A percentile compares a stretch with the other conserved stretches of the same genome.
Evolutionary conservation across 2,113 vertebrate species (phyloP).

Genomic region (Caloenas nicobarica): DNA sequence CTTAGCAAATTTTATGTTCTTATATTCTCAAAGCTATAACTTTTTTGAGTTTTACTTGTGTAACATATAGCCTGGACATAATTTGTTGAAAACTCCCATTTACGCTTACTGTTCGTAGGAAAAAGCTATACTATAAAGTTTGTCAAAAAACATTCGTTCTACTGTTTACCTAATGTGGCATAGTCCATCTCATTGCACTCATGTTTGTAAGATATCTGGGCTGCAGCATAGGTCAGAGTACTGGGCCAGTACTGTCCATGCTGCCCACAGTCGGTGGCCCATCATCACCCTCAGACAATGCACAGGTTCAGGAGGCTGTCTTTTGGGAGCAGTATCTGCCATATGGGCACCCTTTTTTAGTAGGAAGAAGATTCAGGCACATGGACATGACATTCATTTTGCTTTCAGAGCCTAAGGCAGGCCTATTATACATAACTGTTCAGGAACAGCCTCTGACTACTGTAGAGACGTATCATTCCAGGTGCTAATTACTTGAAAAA

Average conservation of each 20-base stretch:
- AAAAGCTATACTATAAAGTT: background rate
- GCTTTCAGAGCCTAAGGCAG: background rate
- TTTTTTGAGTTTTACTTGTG: background rate
- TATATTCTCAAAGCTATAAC: background rate
- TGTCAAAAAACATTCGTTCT: background rate
- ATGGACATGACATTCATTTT: background rate
- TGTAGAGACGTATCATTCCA: background rate
- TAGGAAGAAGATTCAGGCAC: background rate
- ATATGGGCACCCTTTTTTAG: background rate
- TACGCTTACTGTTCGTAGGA: background rate
- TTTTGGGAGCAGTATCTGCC: background rate
- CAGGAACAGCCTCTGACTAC: background rate
- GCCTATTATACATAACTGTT: background rate
- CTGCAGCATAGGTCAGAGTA: background rate
- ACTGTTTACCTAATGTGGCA: background rate
- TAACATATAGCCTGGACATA: background rate
- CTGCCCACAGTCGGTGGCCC: background rate
- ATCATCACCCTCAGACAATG: background rate
- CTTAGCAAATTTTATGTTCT: background rate
- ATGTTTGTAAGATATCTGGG: background rate
- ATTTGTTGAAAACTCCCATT: background rate
- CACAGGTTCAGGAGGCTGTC: background rate
- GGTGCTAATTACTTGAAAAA: background rate
- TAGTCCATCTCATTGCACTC: no score
- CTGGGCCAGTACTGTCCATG: background rate